Evolutionary conservation across 2,888 invertebrate species (phyloP), one percentile per base, ranked within the genome.

Genomic region (Athalia rosae): DNA sequence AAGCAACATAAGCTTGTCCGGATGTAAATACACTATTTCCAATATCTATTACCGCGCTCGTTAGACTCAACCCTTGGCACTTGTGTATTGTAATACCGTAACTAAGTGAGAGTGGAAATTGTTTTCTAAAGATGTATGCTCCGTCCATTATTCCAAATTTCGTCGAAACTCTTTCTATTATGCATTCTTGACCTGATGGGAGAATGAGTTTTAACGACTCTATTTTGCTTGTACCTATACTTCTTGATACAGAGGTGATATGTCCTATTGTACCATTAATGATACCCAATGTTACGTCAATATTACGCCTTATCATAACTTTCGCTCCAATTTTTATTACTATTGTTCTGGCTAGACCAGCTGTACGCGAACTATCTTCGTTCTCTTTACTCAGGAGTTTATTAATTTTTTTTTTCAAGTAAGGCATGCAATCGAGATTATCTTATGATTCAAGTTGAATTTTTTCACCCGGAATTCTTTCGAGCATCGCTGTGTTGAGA

Each of bases 241-340:
- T 73, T 43, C 61, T 28, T 15, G 73, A 15, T 9, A 84, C 71
- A 8, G 78, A 79, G 78, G 77, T 63, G 13, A 85, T 76, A 6
- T 56, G 79, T 28, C 80, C 83, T 11, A 85, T 83, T 0, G 84
- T 78, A 41, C 85, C 84, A 79, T 85, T 86, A 0, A 83, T 80
- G 63, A 86, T 78, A 45, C 84, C 83, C 74, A 82, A 41, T 7
- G 79, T 81, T 8, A 85, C 77, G 63, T 84, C 82, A 77, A 85
- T 84, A 79, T 85, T 85, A 64, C 82, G 79, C 58, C 80, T 62
- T 50, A 86, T 76, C 83, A 85, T 84, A 9, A 85, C 76, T 78
- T 78, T 80, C 9, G 79, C 80, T 58, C 81, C 81, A 41, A 79
- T 67, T 77, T 84, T 83, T 28, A 83, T 78, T 13, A 48, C 73